Conservation (phyloP, 2,888 invertebrate genomes). For the Eustalomyia histrio region DNA sequence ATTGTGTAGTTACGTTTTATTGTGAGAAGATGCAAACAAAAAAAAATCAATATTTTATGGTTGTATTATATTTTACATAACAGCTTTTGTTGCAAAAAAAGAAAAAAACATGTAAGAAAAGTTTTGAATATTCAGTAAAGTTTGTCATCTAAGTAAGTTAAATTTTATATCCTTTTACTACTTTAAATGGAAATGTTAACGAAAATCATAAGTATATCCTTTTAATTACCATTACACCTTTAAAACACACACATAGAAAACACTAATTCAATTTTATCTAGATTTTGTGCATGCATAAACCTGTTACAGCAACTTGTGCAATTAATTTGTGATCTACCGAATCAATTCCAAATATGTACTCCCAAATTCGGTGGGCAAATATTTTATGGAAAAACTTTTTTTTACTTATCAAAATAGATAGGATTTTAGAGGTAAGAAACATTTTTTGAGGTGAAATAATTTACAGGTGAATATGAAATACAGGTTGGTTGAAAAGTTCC, state of each 20-base stretch:
- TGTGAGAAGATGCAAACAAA: not conserved
- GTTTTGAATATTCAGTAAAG: too few relatives aligned
- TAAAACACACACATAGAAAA: not conserved
- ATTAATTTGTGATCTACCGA: not conserved
- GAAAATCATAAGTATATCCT: constrained; percentile 1
- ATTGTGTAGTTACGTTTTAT: not conserved
- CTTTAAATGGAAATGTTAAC: not conserved
- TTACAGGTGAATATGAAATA: too few relatives aligned
- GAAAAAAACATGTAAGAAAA: not conserved
- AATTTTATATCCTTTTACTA: not conserved
- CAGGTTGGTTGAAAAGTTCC: too few relatives aligned
- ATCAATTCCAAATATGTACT: not conserved
- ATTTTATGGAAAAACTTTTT: too few relatives aligned
- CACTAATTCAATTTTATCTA: constrained; percentile 1
- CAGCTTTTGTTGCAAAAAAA: not conserved
- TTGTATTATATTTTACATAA: constrained; percentile 27
- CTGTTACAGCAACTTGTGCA: not conserved
- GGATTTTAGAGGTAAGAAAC: too few relatives aligned
- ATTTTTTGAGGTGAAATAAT: too few relatives aligned
- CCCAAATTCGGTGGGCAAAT: not conserved
- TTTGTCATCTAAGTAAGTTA: not conserved
- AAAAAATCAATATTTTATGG: constrained; percentile 52
- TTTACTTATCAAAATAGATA: too few relatives aligned
- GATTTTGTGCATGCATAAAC: not conserved
- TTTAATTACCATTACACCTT: constrained; percentile 22